These are phyloP conservation scores for Bettongia penicillata DNA, from an alignment of 2,113 vertebrate species.

Conservation along the genomic window DNA sequence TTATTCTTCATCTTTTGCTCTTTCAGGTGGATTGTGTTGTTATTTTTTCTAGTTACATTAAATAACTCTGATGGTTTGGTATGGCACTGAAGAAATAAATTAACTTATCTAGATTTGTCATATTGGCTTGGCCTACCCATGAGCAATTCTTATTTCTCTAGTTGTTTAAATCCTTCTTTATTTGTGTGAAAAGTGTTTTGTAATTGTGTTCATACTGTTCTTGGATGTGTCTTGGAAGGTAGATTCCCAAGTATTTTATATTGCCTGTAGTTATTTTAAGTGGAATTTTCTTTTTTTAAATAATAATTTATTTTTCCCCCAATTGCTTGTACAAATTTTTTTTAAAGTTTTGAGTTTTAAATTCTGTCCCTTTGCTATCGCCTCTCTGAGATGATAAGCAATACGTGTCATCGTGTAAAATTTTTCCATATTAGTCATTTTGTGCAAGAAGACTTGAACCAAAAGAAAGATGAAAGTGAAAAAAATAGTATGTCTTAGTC, in stretches of 20 bases:
- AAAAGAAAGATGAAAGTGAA: not conserved
- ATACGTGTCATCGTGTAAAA: no score
- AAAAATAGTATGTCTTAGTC: not conserved
- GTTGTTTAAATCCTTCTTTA: not conserved
- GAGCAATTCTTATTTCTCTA: not conserved
- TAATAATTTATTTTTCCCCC: no score
- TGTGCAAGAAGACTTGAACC: not conserved
- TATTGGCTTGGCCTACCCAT: not conserved
- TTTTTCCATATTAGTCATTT: not conserved
- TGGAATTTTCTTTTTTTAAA: not conserved
- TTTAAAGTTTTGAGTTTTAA: not conserved
- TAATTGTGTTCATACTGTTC: not conserved
- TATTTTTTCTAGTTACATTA: not conserved
- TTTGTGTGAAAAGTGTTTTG: not conserved
- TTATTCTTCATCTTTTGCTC: not conserved
- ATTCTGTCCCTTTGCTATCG: not conserved
- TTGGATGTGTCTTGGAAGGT: not conserved
- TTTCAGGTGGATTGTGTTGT: not conserved
- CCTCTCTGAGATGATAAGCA: not conserved
- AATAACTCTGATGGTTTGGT: not conserved
- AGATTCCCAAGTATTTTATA: not conserved
- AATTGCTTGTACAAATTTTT: not conserved
- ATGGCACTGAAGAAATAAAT: not conserved
- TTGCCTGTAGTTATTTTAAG: not conserved
- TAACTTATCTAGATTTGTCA: not conserved